Percentiles rank a stretch among this genome's conserved stretches.
Conservation (phyloP, 2,797 vertebrate species). For the Myoxocephalus aenaeus region DNA sequence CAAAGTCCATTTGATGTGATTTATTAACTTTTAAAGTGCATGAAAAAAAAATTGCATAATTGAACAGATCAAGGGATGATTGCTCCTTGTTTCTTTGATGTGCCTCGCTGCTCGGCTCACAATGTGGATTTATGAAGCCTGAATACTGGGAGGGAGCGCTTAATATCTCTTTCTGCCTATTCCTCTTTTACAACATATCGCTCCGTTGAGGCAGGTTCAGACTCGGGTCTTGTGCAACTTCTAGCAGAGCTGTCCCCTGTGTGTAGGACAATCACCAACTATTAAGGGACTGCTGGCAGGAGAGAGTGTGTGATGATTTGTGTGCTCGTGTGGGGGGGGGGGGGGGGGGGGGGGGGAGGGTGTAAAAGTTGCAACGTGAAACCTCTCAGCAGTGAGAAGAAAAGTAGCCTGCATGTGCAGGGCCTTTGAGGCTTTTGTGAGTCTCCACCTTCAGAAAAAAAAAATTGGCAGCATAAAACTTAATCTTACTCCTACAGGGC, state of each 20-base stretch:
- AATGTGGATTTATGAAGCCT: constrained; percentile 60
- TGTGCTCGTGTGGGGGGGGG: constrained; percentile 10
- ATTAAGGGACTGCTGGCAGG: constrained; percentile 37
- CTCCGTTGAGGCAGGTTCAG: constrained; percentile 67
- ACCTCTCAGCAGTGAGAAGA: constrained; percentile 64
- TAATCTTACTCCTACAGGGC: constrained; percentile 69
- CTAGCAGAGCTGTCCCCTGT: constrained; percentile 38
- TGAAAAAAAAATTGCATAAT: constrained; percentile 45
- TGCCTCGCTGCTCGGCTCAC: constrained; percentile 39
- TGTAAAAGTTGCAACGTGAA: constrained; percentile 57
- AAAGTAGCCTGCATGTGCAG: constrained; percentile 65
- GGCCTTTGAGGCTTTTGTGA: constrained; percentile 67
- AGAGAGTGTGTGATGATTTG: constrained; percentile 36
- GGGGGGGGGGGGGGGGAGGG: neutral
- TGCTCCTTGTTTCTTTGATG: constrained; percentile 66
- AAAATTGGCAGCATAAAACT: constrained; percentile 57
- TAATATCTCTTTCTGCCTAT: constrained; percentile 42
- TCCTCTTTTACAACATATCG: constrained; percentile 50
- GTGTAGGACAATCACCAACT: constrained; percentile 48
- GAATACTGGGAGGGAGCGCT: constrained; percentile 55
- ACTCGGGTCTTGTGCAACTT: constrained; percentile 52
- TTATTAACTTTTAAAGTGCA: constrained; percentile 55
- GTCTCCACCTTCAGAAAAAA: constrained; percentile 66
- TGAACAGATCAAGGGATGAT: constrained; percentile 59
- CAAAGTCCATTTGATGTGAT: constrained; percentile 59